phyloP scores from a whole-genome alignment of 1,140 invertebrate species.

The Macrobrachium rosenbergii region DNA sequence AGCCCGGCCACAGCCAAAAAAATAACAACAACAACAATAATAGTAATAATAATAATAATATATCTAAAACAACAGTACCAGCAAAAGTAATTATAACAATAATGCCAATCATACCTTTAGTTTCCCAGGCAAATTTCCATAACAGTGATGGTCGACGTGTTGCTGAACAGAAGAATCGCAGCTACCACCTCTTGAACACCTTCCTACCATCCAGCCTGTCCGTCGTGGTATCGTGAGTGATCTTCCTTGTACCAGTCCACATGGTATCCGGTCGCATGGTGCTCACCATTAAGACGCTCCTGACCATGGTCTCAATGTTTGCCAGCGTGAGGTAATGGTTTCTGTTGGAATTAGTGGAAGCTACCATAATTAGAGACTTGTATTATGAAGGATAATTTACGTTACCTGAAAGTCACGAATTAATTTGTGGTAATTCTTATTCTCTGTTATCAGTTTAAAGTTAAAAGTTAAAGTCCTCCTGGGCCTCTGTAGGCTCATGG shows the following conservation, averaged over 20 bases:
- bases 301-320: slow-evolving; percentile 77
- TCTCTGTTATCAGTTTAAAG: too few species aligned
- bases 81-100: too few species aligned
- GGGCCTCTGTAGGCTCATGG: too few species aligned
- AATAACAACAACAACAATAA: too few species aligned
- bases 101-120: neutral
- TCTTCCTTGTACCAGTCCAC: slow-evolving; percentile 77
- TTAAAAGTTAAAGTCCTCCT: too few species aligned
- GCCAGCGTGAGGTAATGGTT: slow-evolving; percentile 75
- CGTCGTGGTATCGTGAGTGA: slow-evolving; percentile 78
- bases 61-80: too few species aligned
- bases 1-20: too few species aligned
- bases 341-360: neutral
- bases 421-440: too few species aligned
- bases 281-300: slow-evolving; percentile 75
- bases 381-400: too few species aligned
- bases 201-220: slow-evolving; percentile 78
- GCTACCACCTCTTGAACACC: slow-evolving; percentile 70
- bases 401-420: too few species aligned
- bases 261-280: slow-evolving; percentile 76
- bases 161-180: slow-evolving; percentile 58
- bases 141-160: slow-evolving; percentile 49
- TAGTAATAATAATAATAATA: too few species aligned
- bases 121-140: slow-evolving; percentile 47
- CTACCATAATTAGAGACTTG: too few species aligned